phyloP scores from a whole-genome alignment of 2,888 invertebrate genomes.

The Lucinisca nassula region DNA sequence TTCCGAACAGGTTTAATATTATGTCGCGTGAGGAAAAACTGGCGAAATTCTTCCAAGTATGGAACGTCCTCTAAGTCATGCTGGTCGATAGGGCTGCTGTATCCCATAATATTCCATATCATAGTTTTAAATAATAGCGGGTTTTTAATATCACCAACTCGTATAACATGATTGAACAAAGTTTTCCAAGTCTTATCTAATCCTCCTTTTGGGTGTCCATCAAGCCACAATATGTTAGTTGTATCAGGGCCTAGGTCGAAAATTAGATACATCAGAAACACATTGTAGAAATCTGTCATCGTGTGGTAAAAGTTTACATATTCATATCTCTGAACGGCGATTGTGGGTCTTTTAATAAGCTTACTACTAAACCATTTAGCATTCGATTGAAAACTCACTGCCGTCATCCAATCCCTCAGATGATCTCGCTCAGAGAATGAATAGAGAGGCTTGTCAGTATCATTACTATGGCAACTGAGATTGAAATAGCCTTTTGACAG shows the following conservation, averaged over 20 bases:
- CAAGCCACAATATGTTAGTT: conserved; percentile 81
- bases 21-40: conserved; percentile 81
- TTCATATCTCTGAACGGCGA: conserved; percentile 80
- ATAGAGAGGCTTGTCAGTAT: neutral
- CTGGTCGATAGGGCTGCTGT: conserved; percentile 80
- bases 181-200: conserved; percentile 82
- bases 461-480: conserved; percentile 55
- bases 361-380: conserved; percentile 88
- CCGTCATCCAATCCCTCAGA: neutral
- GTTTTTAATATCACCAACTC: conserved; percentile 72
- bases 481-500: conserved; percentile 75
- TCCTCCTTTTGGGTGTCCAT: conserved; percentile 83
- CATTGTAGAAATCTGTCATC: conserved; percentile 82
- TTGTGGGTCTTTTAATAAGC: conserved; percentile 88
- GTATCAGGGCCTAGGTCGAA: conserved; percentile 69
- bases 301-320: conserved; percentile 84
- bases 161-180: conserved; percentile 78
- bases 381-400: neutral
- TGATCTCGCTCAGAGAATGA: neutral
- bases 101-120: conserved; percentile 82
- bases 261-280: conserved; percentile 76
- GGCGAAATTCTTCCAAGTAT: conserved; percentile 80
- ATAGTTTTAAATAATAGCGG: conserved; percentile 71
- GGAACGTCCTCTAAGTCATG: conserved; percentile 74
- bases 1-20: conserved; percentile 36